A percentile compares a stretch with the other conserved stretches of the same genome.
Evolutionary conservation across 2,888 invertebrate genomes (phyloP).

Genomic region (Cyaniris semiargus): DNA sequence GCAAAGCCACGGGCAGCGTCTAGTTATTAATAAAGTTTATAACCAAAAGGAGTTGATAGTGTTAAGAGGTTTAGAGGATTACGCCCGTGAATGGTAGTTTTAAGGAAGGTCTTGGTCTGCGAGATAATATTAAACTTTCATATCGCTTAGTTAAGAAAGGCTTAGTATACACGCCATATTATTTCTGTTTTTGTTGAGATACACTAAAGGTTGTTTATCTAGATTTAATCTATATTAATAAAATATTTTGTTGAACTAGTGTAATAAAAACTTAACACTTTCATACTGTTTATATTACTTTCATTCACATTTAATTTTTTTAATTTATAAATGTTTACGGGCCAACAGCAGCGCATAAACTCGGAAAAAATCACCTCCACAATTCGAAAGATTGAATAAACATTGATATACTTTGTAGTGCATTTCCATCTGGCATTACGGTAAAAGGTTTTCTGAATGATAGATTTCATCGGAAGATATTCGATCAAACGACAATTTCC

Average conservation of each 20-base stretch:
- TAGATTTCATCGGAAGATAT: conserved; percentile 24
- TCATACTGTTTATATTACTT: too few relatives aligned
- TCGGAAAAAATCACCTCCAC: background rate
- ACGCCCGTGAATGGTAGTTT: conserved; percentile 9
- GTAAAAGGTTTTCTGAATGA: conserved; percentile 27
- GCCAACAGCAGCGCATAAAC: background rate
- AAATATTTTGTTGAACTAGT: too few relatives aligned
- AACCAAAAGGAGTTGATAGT: conserved; percentile 18
- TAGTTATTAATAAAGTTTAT: conserved; percentile 21
- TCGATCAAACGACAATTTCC: conserved; percentile 27
- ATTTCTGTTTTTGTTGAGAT: background rate
- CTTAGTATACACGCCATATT: background rate
- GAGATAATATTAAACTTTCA: conserved; percentile 23
- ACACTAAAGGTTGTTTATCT: background rate
- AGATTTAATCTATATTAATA: too few relatives aligned
- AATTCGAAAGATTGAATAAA: background rate
- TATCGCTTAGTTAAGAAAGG: conserved; percentile 3
- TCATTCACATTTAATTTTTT: too few relatives aligned
- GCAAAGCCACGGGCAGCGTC: background rate
- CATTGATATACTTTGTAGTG: conserved; percentile 19
- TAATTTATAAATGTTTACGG: too few relatives aligned
- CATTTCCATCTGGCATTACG: conserved; percentile 13
- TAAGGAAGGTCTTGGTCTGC: conserved; percentile 11
- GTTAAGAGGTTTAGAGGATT: conserved; percentile 23
- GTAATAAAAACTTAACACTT: too few relatives aligned